phyloP scores from a whole-genome alignment of 2,113 vertebrate genomes.

The Lophius piscatorius region DNA sequence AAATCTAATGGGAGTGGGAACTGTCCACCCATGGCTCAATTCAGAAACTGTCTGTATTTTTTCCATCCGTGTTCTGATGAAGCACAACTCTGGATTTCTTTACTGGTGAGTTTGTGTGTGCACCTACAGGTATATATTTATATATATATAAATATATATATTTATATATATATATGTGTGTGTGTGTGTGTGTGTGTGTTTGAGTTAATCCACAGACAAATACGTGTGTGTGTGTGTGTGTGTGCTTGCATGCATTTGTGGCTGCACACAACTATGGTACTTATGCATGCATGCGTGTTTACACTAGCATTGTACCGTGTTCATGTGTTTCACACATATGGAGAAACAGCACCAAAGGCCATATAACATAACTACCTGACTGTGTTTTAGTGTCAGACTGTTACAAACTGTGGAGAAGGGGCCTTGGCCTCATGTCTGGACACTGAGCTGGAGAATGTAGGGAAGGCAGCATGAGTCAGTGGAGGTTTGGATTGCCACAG shows the following conservation, averaged over 20 bases:
- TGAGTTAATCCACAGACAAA: no score
- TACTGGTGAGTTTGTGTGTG: constrained; percentile 14
- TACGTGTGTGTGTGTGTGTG: constrained; percentile 8
- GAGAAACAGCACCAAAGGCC: constrained; percentile 7
- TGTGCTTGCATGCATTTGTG: constrained; percentile 4
- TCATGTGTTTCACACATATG: constrained; percentile 9
- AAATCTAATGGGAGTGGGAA: constrained; percentile 47
- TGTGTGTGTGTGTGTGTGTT: no score
- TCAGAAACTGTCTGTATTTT: constrained; percentile 28
- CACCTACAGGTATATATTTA: no score
- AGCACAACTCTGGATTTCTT: constrained; percentile 53
- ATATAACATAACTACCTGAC: constrained; percentile 18
- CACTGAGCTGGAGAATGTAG: constrained; percentile 49
- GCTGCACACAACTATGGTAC: background rate
- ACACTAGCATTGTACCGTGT: background rate
- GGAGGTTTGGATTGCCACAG: constrained; percentile 55
- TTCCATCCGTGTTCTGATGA: constrained; percentile 25
- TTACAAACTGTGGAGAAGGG: constrained; percentile 43
- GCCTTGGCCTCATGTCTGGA: constrained; percentile 53
- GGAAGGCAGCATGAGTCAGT: constrained; percentile 47
- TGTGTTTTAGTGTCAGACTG: constrained; percentile 48
- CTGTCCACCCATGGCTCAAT: constrained; percentile 37
- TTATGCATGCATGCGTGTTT: background rate
- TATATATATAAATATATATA: no score
- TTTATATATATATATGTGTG: no score